Evolutionary conservation across 2,797 vertebrate species (phyloP).

Genomic region (Malurus leucopterus): DNA sequence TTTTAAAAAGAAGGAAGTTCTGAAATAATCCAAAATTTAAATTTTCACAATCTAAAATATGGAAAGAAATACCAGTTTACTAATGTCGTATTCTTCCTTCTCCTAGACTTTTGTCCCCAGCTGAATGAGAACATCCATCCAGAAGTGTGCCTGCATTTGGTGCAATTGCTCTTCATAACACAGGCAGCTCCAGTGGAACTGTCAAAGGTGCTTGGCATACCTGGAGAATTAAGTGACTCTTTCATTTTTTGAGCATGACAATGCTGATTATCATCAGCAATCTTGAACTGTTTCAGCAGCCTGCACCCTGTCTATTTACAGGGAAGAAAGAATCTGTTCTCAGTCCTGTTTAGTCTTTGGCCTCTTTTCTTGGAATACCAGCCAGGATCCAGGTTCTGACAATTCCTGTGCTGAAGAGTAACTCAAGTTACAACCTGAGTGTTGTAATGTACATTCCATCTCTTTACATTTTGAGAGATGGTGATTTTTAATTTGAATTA

Average conservation of each 20-base stretch:
- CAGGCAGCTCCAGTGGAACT: not conserved
- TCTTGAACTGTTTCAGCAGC: not conserved
- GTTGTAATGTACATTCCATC: not conserved
- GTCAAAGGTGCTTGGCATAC: not conserved
- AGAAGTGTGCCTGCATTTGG: not conserved
- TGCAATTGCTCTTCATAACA: not conserved
- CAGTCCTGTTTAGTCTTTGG: not conserved
- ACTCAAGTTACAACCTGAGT: constrained; percentile 8
- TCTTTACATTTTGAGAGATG: not conserved
- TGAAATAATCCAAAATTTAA: not conserved
- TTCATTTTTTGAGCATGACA: not conserved
- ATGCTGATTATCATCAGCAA: not conserved
- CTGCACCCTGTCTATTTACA: not conserved
- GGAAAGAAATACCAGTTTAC: not conserved
- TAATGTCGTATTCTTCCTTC: not conserved
- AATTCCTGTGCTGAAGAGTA: not conserved
- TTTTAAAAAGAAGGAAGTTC: not conserved
- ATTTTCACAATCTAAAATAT: not conserved
- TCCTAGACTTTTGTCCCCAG: not conserved
- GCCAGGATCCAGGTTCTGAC: not conserved
- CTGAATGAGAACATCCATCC: not conserved
- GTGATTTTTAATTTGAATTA: not conserved
- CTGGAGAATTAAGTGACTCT: not conserved
- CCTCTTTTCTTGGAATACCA: not conserved
- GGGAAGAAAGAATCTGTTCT: constrained; percentile 3